Conservation (phyloP, 2,113 vertebrate genomes). For the Ornithorhynchus anatinus region DNA sequence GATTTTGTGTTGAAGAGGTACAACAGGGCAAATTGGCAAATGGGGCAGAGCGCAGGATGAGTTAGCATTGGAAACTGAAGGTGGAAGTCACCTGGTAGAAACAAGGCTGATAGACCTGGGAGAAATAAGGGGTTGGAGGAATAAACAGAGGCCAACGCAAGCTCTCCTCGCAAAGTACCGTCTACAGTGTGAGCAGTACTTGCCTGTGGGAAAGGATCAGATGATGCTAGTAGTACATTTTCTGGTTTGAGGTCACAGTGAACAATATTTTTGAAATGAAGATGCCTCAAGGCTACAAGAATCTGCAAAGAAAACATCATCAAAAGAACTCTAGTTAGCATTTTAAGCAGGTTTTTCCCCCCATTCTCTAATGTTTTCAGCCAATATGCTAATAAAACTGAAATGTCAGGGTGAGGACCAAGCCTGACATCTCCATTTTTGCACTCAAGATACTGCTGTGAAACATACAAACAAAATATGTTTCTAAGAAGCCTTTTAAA, state of each 20-base stretch:
- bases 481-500: slow-evolving; percentile 9
- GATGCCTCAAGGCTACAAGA: slow-evolving; percentile 92
- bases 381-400: not conserved
- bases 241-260: slow-evolving; percentile 98
- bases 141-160: too few species aligned
- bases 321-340: slow-evolving; percentile 11
- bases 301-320: slow-evolving; percentile 76
- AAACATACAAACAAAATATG: not conserved
- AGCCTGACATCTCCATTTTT: not conserved
- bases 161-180: too few species aligned
- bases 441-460: not conserved
- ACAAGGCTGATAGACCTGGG: not conserved
- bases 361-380: not conserved
- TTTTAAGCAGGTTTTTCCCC: not conserved
- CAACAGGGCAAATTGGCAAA: not conserved
- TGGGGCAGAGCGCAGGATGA: not conserved
- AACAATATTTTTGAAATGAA: slow-evolving; percentile 98
- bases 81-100: not conserved
- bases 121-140: not conserved
- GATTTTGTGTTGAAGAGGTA: not conserved
- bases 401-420: not conserved
- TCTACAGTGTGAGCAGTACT: too few species aligned
- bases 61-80: too few species aligned
- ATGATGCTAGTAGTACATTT: slow-evolving; percentile 92
- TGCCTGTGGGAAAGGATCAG: slow-evolving; percentile 95